These are phyloP conservation scores for Panonychus citri DNA, from an alignment of 1,140 invertebrate genomes.

Conservation along the genomic window DNA sequence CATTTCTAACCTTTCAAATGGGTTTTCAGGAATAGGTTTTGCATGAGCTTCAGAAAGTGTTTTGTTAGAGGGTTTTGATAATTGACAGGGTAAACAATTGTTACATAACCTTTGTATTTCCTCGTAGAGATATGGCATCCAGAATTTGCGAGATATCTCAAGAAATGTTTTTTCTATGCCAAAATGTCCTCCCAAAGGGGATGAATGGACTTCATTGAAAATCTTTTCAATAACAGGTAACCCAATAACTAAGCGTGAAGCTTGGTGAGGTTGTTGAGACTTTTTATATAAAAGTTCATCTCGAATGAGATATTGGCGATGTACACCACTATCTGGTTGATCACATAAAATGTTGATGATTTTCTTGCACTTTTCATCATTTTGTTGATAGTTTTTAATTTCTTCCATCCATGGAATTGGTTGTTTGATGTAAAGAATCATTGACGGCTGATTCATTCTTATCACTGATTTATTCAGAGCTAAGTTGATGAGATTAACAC, in stretches of 20 bases:
- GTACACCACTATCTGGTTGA: too few relatives aligned
- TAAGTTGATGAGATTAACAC: neutral
- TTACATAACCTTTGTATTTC: neutral
- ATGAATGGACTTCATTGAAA: neutral
- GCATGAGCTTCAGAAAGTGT: neutral
- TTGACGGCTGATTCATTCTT: too few relatives aligned
- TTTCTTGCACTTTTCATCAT: neutral
- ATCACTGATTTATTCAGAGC: neutral
- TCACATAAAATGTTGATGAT: too few relatives aligned
- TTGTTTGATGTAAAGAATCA: neutral
- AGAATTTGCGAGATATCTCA: neutral
- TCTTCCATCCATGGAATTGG: neutral
- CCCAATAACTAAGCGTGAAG: neutral
- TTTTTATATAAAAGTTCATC: neutral
- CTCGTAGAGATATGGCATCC: neutral
- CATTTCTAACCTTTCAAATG: neutral
- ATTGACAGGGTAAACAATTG: neutral
- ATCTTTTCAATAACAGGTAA: neutral
- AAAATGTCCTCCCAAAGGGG: neutral
- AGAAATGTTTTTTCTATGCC: neutral
- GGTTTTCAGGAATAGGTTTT: neutral
- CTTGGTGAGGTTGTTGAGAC: neutral
- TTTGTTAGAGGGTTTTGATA: neutral
- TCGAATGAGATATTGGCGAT: neutral
- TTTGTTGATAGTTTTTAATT: neutral